Base-by-base conservation (phyloP, 2,888 invertebrate genomes). In the Drosophila merina region DNA sequence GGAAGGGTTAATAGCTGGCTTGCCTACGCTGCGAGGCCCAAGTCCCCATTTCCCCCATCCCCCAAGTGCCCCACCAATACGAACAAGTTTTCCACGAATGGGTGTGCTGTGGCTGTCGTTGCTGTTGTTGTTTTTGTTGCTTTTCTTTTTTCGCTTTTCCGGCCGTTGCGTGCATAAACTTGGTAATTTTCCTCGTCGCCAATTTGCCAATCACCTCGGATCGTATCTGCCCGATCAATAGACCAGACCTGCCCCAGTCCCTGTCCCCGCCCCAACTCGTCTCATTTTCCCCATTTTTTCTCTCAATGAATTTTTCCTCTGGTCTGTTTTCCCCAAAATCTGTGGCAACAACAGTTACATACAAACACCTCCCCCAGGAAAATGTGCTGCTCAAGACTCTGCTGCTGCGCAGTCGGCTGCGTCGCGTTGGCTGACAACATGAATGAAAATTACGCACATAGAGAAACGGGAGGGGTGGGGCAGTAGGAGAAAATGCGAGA, bases 381-480 rank as follows among this genome's bases (percentile, higher is more conserved):
- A 48, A 38, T 54, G 83, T 67, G 74, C 57, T 71, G 71, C 44
- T 28, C 14, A 28, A 30, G 28, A 20, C 47, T 47, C 56, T 47
- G 62, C 56, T 33, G 31, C 52, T 30, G 31, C 48, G 42, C 40
- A 55, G 58, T 49, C 45, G 50, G 33, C 77, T 66, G 71, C 76
- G 67, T 74, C 77, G 86, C 75, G 84, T 72, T 82, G 87, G 76
- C 86, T 84, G 76, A 79, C 85, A 78, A 84, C 72, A 82, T 82
- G 82, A 82, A 82, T 82, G 82, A 82, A 82, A 84, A 87, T 71
- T 86, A 82, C 87, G 85, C 82, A 82, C 81, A 76, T 76, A 62
- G 52, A 73, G 70, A 14, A 14, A 14, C 14, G 68, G 33, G 4
- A 36, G 28, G 36, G 25, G 26, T n/a, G 26, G 38, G 64, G 31